These are phyloP conservation scores for Callocephalon fimbriatum DNA, from an alignment of 2,113 vertebrate genomes.

Conservation along the genomic window DNA sequence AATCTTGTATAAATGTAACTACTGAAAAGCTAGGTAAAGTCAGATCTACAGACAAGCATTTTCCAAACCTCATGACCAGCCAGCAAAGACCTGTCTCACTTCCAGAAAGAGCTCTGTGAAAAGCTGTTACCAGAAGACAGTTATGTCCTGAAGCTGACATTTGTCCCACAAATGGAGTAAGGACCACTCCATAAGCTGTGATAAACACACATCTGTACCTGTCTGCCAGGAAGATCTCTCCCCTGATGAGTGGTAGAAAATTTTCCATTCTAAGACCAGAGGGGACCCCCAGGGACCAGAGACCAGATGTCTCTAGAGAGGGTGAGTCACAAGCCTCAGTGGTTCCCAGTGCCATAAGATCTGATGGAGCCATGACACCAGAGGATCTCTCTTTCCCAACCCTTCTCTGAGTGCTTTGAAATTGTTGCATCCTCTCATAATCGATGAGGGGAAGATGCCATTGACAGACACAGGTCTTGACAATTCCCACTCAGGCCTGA, in stretches of 20 bases:
- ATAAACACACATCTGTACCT: background rate
- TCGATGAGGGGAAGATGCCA: background rate
- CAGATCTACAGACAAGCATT: background rate
- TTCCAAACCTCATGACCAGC: background rate
- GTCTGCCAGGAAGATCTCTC: background rate
- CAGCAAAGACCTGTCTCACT: background rate
- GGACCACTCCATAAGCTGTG: background rate
- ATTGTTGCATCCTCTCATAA: background rate
- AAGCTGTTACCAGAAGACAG: background rate
- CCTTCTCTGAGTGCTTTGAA: accelerated
- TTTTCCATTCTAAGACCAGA: background rate
- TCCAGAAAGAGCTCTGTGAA: background rate
- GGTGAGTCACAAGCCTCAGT: background rate
- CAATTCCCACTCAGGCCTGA: background rate
- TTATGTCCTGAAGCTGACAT: background rate
- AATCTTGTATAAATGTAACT: background rate
- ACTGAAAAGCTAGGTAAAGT: background rate
- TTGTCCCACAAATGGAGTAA: background rate
- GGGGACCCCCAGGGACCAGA: background rate
- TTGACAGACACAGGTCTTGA: background rate
- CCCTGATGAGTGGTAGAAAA: background rate
- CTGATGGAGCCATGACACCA: background rate
- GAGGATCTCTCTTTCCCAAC: background rate
- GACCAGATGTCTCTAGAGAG: background rate
- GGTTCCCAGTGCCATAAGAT: background rate